Evolutionary conservation across 2,797 vertebrate genomes (phyloP), one percentile per base, ranked within the genome.

Genomic region (Falco columbarius): DNA sequence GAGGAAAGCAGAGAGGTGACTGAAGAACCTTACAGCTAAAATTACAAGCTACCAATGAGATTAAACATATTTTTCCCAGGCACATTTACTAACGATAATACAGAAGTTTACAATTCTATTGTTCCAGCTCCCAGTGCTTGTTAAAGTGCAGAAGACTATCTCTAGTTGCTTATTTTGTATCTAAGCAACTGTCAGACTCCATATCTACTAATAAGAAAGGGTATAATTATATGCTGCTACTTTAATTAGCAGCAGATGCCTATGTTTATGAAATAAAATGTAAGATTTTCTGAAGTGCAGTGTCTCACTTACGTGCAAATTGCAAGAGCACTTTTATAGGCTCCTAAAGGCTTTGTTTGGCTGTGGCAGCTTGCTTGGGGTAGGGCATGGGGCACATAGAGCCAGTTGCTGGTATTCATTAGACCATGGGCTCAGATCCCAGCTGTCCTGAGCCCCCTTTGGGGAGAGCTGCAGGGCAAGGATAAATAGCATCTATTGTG

Each of bases 171-270:
- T 98, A 98, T 98, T 98, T 98, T 97, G 98, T 98, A 98, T 98
- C 98, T 98, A 98, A 98, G 98, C 98, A 98, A 98, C 98, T 98
- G 98, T 98, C 98, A 98, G 97, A 97, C 97, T 98, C 97, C 73
- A 91, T 98, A 98, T 98, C 98, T 97, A 91, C 97, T 98, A 98
- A 98, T 98, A 98, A 98, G 98, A 98, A 98, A 98, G 97, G 97
- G 95, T 98, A 95, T 97, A 98, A 98, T 98, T 98, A 98, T 97
- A 98, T 95, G 93, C 96, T 96, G 97, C 98, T 98, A 97, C 97
- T 98, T 98, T 98, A 98, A 98, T 98, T 98, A 98, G 98, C 94
- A 97, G 97, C 98, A 98, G 98, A 98, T 98, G 98, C 97, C 97
- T 97, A 77, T 98, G 98, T 98, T 98, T 98, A 97, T 97, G 98